Conservation (phyloP, 2,797 vertebrate species). For the Danio jaintianensis region DNA sequence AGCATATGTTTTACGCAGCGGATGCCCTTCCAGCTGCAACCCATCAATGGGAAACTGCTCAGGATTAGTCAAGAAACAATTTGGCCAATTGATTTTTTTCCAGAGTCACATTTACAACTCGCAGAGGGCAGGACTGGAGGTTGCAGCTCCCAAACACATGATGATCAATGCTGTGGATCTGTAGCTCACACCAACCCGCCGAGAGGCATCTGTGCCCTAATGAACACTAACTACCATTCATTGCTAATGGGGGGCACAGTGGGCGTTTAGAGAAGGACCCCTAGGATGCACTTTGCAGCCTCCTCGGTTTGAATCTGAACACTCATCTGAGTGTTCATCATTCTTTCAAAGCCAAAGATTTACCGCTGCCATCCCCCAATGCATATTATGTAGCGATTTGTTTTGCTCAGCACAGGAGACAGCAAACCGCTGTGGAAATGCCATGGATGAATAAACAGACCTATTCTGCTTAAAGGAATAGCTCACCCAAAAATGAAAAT, state of each 20-base stretch:
- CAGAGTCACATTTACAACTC: conserved; percentile 22
- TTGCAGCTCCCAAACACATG: conserved; percentile 28
- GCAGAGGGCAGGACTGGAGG: background rate
- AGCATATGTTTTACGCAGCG: no score
- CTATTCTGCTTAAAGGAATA: conserved; percentile 3
- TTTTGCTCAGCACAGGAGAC: conserved; percentile 32
- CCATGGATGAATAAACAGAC: conserved; percentile 27
- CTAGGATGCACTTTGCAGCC: conserved; percentile 11
- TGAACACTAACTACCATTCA: conserved; percentile 46
- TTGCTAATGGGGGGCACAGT: conserved; percentile 30
- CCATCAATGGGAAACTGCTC: background rate
- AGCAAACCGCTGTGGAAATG: conserved; percentile 16
- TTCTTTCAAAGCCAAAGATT: conserved; percentile 48
- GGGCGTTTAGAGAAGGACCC: conserved; percentile 21
- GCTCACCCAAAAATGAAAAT: no score
- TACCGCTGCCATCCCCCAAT: conserved; percentile 36
- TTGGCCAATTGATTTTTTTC: conserved; percentile 12
- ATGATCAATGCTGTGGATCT: conserved; percentile 27
- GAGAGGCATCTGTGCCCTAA: conserved; percentile 26
- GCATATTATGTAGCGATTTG: conserved; percentile 41
- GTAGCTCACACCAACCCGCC: background rate
- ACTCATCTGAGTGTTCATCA: conserved; percentile 28
- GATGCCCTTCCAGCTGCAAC: no score
- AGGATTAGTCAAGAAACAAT: background rate
- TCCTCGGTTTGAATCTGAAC: background rate